phyloP scores from a whole-genome alignment of 2,888 invertebrate genomes.

The Andricus quercusramuli region DNA sequence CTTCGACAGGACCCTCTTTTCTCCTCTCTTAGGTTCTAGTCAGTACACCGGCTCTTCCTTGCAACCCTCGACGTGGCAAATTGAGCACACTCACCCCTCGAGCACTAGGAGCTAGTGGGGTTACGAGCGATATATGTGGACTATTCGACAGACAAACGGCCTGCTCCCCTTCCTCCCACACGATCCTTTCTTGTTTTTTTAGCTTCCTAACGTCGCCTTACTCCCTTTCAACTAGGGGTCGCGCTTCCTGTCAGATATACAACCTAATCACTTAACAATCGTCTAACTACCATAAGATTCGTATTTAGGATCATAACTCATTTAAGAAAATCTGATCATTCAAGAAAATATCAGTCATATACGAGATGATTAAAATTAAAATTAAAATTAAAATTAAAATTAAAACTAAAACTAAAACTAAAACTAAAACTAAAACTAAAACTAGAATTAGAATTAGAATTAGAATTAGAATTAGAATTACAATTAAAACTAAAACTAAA shows the following conservation, averaged over 20 bases:
- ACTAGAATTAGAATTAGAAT: too few relatives aligned
- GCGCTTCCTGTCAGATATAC: conserved; percentile 17
- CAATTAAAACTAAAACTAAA: too few relatives aligned
- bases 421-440: too few relatives aligned
- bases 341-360: too few relatives aligned
- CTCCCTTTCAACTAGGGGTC: neutral
- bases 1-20: conserved; percentile 62
- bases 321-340: too few relatives aligned
- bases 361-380: too few relatives aligned
- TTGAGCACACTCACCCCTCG: conserved; percentile 74
- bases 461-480: too few relatives aligned
- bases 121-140: conserved; percentile 72
- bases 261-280: conserved; percentile 33
- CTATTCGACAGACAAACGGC: conserved; percentile 73
- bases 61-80: conserved; percentile 75
- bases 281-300: neutral
- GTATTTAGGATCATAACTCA: neutral
- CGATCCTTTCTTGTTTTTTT: conserved; percentile 44
- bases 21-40: conserved; percentile 63
- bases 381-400: too few relatives aligned
- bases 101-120: conserved; percentile 60
- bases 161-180: conserved; percentile 58
- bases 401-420: too few relatives aligned
- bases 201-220: conserved; percentile 3
- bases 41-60: conserved; percentile 68